These are phyloP conservation scores for Mormyrus iriodes DNA, from an alignment of 2,113 vertebrate genomes.

Conservation along the genomic window DNA sequence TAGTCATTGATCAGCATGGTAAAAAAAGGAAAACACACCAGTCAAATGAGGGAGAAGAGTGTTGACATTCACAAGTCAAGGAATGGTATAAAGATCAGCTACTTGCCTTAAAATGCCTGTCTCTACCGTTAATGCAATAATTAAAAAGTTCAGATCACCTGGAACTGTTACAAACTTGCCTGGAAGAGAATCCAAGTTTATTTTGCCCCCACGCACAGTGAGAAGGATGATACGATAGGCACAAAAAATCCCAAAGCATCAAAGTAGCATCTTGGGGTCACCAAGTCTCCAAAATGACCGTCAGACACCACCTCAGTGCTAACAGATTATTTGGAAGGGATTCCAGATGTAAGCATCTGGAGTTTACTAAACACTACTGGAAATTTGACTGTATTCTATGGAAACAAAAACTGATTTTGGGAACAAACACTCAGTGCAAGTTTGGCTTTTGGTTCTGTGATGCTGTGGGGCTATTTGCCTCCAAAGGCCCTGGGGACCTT, in stretches of 20 bases:
- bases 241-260: background rate
- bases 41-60: background rate
- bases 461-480: background rate
- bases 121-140: background rate
- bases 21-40: background rate
- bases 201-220: background rate
- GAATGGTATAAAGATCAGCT: background rate
- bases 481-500: background rate
- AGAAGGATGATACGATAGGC: background rate
- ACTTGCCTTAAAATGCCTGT: background rate
- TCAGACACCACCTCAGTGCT: background rate
- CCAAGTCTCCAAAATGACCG: background rate
- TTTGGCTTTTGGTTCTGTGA: background rate
- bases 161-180: background rate
- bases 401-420: background rate
- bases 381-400: background rate
- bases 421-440: background rate
- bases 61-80: background rate
- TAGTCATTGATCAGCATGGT: background rate
- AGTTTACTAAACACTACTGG: background rate
- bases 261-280: background rate
- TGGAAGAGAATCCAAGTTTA: background rate
- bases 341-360: background rate
- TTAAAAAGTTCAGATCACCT: background rate
- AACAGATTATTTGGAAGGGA: background rate